These are phyloP conservation scores for Idaea dimidiata DNA, from an alignment of 2,888 invertebrate species.

Conservation along the genomic window DNA sequence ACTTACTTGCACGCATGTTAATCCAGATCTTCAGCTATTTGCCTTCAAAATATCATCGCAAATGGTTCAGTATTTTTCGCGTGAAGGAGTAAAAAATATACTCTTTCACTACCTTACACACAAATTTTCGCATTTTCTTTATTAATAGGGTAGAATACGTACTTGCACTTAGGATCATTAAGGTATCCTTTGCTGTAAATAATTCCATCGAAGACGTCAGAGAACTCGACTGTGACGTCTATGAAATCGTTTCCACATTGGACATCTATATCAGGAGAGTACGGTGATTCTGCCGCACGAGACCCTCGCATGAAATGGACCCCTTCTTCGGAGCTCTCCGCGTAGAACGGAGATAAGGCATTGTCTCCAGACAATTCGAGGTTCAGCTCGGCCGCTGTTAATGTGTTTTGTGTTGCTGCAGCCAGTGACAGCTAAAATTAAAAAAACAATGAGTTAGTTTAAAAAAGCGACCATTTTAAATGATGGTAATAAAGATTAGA, in stretches of 20 bases:
- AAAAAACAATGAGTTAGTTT: not conserved
- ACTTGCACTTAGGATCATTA: constrained; percentile 85
- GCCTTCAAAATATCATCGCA: too few species aligned
- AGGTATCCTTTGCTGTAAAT: constrained; percentile 86
- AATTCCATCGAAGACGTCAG: constrained; percentile 83
- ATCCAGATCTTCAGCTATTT: too few species aligned
- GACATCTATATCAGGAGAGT: constrained; percentile 80
- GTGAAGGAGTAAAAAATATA: too few species aligned
- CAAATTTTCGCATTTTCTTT: too few species aligned
- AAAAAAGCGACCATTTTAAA: too few species aligned
- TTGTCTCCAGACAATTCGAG: constrained; percentile 61
- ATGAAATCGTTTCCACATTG: constrained; percentile 81
- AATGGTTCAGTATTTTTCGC: too few species aligned
- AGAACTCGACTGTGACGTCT: constrained; percentile 83
- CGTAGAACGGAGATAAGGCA: constrained; percentile 65
- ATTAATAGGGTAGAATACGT: too few species aligned
- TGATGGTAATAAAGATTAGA: too few species aligned
- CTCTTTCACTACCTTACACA: too few species aligned
- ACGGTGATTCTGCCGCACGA: constrained; percentile 75
- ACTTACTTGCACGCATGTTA: constrained; percentile 69
- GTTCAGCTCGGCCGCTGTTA: constrained; percentile 72
- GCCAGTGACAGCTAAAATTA: constrained; percentile 73
- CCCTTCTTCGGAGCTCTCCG: constrained; percentile 60
- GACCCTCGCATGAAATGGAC: constrained; percentile 71
- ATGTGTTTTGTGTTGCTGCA: constrained; percentile 72